Evolutionary conservation across 2,888 invertebrate genomes (phyloP).

Genomic region (Diplazon laetatorius): DNA sequence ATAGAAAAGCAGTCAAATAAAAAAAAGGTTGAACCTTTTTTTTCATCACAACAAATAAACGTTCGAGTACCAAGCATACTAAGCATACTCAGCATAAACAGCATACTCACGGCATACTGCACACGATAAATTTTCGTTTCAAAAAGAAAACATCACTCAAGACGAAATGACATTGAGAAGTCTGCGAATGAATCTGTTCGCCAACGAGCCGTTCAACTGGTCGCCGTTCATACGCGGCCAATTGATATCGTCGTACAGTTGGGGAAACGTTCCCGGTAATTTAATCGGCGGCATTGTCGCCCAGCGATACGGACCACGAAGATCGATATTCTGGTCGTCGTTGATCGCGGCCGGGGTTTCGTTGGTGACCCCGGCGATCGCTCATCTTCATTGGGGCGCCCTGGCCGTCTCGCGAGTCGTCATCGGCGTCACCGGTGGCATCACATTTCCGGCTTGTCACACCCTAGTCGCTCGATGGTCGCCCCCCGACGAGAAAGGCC

Average conservation of each 20-base stretch:
- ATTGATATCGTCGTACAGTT: slow-evolving; percentile 75
- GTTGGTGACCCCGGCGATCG: slow-evolving; percentile 72
- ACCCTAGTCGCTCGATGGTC: slow-evolving; percentile 89
- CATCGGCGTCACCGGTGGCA: slow-evolving; percentile 82
- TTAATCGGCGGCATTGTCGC: slow-evolving; percentile 76
- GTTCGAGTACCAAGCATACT: neutral
- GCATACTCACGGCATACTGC: too few species aligned
- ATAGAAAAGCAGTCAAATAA: too few species aligned
- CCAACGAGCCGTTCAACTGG: slow-evolving; percentile 72
- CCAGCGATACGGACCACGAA: slow-evolving; percentile 73
- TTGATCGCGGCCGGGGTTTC: slow-evolving; percentile 70
- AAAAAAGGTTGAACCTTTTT: neutral
- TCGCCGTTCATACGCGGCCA: slow-evolving; percentile 73
- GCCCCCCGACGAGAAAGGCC: slow-evolving; percentile 89
- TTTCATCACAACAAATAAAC: neutral
- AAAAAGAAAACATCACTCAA: neutral
- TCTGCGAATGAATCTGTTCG: slow-evolving; percentile 65
- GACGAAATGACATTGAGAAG: too few species aligned
- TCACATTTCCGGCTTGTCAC: slow-evolving; percentile 87
- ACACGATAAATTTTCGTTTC: slow-evolving; percentile 3
- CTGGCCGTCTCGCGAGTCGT: slow-evolving; percentile 71
- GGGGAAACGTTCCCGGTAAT: slow-evolving; percentile 78
- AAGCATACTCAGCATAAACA: too few species aligned
- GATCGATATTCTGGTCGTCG: slow-evolving; percentile 75
- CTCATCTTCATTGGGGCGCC: slow-evolving; percentile 73